Evolutionary conservation across 2,113 vertebrate species (phyloP), one percentile per base, ranked within the genome.

Genomic region (Benitochromis conjunctus): DNA sequence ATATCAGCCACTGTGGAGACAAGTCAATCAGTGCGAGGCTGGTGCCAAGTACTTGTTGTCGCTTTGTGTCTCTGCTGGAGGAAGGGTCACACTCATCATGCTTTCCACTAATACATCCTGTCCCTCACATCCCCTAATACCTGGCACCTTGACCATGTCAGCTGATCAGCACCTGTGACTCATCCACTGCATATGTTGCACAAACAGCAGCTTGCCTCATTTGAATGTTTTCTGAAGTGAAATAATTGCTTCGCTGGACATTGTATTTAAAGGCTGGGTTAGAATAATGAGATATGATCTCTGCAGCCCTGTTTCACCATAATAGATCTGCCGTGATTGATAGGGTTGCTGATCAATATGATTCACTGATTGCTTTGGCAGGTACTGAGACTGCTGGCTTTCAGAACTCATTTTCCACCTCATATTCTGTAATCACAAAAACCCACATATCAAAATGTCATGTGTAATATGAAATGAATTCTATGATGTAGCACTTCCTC

Each of bases 21-120:
- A n/a, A 92, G 94, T 94, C 95, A 91, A 92, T 95, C 94, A 93
- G 89, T 3, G 84, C 3, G 57, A 56, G 79, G 48, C 85, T 34
- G 34, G n/a, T 92, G 94, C 94, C 95, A 94, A 92, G 84, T 84
- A 36, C 88, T 90, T 86, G 90, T 87, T 91, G 88, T 90, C 36
- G 48, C 38, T 88, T 77, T 85, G 79, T 87, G 80, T 90, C 84
- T 71, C 88, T 58, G 89, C 91, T 90, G 82, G 89, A 88, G 76
- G 87, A 85, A 74, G 88, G 89, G 90, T 93, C 94, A 84, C 86
- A 83, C 86, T 91, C 85, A 82, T 93, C 87, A 86, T 69, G 87
- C 81, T 81, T 58, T 26, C 64, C 57, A 43, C 87, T 84, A 79
- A 92, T 80, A 80, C 46, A 79, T 78, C 79, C 83, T 74, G 89